Evolutionary conservation across 2,797 vertebrate species (phyloP).

Genomic region (Cephalopachus bancanus): DNA sequence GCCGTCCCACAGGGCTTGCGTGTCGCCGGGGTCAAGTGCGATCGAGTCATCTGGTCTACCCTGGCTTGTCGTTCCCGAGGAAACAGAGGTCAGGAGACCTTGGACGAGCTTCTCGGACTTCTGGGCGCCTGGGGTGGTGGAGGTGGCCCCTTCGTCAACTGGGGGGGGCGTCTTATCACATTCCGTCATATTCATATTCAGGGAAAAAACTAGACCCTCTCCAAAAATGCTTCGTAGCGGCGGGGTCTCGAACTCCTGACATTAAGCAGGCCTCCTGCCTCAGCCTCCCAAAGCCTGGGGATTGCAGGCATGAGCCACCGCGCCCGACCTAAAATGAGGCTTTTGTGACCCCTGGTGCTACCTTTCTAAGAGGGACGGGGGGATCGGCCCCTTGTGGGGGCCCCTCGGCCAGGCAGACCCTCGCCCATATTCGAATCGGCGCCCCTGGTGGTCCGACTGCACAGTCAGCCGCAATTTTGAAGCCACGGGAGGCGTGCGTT

Average conservation of each 20-base stretch:
- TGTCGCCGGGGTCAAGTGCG: fast-evolving
- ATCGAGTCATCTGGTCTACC: neutral
- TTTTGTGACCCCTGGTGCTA: neutral
- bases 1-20: neutral
- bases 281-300: too few species aligned
- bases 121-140: neutral
- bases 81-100: neutral
- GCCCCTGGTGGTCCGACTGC: conserved; percentile 16
- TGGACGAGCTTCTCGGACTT: conserved; percentile 16
- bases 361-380: neutral
- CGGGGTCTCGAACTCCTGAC: too few species aligned
- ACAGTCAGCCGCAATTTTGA: neutral
- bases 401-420: neutral
- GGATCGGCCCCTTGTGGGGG: neutral
- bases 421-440: fast-evolving
- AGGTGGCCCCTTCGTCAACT: neutral
- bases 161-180: too few species aligned
- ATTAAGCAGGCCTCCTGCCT: too few species aligned
- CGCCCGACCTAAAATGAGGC: neutral
- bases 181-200: neutral
- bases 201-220: too few species aligned
- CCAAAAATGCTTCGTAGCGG: too few species aligned
- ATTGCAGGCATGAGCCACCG: too few species aligned
- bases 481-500: neutral
- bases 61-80: neutral